These are phyloP conservation scores for Hanleya hanleyi DNA, from an alignment of 2,888 invertebrate genomes.

Conservation along the genomic window DNA sequence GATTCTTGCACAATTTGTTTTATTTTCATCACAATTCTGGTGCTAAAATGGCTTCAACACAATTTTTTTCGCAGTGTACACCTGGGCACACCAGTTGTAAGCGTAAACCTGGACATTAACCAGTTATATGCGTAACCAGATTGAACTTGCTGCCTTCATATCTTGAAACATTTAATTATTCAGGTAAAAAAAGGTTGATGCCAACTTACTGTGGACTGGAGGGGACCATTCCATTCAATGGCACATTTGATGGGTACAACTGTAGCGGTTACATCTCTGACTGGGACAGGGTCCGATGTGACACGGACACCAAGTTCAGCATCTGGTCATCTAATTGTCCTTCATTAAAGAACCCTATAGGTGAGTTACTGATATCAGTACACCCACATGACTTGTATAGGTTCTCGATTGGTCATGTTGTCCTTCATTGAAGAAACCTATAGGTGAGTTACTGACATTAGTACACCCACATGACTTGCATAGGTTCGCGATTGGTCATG, in stretches of 20 bases:
- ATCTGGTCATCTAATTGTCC: constrained; percentile 50
- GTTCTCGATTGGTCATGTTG: no score
- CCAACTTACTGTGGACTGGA: constrained; percentile 61
- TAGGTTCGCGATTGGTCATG: no score
- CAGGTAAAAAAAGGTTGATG: constrained; percentile 52
- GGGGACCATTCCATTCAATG: constrained; percentile 58
- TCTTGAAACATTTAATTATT: constrained; percentile 10
- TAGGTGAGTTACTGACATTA: constrained; percentile 1
- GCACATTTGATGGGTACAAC: constrained; percentile 49
- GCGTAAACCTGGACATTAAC: no score
- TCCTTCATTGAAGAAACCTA: constrained; percentile 11
- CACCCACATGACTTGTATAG: neutral
- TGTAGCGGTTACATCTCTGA: constrained; percentile 65
- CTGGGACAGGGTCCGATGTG: constrained; percentile 64
- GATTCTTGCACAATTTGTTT: no score
- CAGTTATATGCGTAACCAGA: no score
- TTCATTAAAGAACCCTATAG: constrained; percentile 8
- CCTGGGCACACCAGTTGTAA: no score
- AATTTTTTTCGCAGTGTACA: no score
- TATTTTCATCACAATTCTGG: no score
- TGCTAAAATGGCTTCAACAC: no score
- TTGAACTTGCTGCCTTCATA: no score
- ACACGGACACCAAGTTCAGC: constrained; percentile 46
- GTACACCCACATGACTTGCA: neutral
- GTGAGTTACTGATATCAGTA: neutral